These are phyloP conservation scores for Polypedilum pembai DNA, from an alignment of 1,140 invertebrate genomes.

Conservation along the genomic window DNA sequence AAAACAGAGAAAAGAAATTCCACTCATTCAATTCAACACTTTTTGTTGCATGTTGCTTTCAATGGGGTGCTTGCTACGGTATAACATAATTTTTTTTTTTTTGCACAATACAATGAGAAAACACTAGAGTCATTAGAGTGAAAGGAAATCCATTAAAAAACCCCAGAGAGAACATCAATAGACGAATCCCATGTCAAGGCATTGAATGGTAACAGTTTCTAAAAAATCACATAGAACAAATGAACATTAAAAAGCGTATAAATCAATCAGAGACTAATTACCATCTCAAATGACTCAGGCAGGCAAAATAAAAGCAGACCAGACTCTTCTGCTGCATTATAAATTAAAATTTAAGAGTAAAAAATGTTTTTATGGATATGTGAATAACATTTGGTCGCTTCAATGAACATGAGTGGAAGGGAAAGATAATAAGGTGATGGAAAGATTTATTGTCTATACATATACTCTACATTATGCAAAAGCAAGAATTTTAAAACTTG, in stretches of 20 bases:
- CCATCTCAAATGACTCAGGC: slow-evolving; percentile 5
- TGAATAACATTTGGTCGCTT: not conserved
- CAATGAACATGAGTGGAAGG: not conserved
- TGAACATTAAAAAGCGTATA: slow-evolving; percentile 25
- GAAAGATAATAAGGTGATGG: not conserved
- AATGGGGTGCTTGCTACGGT: not conserved
- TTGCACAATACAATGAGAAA: not conserved
- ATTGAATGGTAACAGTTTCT: too few relatives aligned
- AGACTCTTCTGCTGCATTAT: not conserved
- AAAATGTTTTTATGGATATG: not conserved
- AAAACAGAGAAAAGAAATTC: not conserved
- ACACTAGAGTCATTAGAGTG: slow-evolving; percentile 20
- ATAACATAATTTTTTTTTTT: not conserved
- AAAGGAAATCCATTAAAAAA: slow-evolving; percentile 26
- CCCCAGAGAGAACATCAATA: not conserved
- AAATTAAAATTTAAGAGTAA: slow-evolving; percentile 14
- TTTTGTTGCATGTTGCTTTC: slow-evolving; percentile 11
- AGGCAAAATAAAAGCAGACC: too few relatives aligned
- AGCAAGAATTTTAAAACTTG: too few relatives aligned
- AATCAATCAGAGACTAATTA: slow-evolving; percentile 24
- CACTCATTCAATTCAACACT: slow-evolving; percentile 23
- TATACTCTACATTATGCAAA: too few relatives aligned
- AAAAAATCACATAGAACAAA: not conserved
- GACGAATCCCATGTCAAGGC: not conserved
- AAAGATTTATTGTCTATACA: slow-evolving; percentile 13